Base-by-base conservation (phyloP, 2,888 invertebrate species). In the Aleiodes alternator region DNA sequence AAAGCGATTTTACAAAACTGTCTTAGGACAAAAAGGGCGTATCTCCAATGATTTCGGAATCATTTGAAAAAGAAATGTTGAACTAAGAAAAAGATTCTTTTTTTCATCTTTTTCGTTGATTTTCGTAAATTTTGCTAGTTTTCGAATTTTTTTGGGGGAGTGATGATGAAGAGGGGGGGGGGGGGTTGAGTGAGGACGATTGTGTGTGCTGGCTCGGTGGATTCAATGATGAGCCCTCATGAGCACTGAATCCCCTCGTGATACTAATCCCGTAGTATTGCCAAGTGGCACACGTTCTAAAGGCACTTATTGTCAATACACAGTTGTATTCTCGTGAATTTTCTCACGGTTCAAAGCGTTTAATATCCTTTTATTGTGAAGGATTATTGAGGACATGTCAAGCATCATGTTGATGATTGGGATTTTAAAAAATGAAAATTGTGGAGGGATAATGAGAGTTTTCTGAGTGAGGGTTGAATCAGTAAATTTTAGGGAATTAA, bases 211-310 rank as follows among this genome's bases (percentile, higher is more conserved):
- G 43, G 64, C 43, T 8, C 16, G 48, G 43, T 48, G 64, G 43
- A 64, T 64, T 43, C 64, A 64, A 64, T 64, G 64, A 64, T 64
- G 64, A 48, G 48, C 64, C 64, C 64, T 64, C 64, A 64, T 64
- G 64, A 64, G 64, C n/a, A 48, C 43, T 48, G 43, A 23, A 48
- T 43, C 64, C 64, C 64, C 64, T 48, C 59, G 34, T 34, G 34
- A 64, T 48, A 64, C 48, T 64, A 64, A 64, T 64, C 64, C 64
- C 48, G 6, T 34, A 48, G 64, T 48, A 64, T 64, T 64, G 14
- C 64, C 64, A 64, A 64, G 64, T 64, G 64, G 64, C 64, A 64
- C 64, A 64, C 64, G 64, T 64, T 43, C 64, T 23, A 64, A 43
- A 64, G 64, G 23, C 64, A 64, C 64, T 64, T 64, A 64, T 64